Percentiles rank a stretch among this genome's conserved stretches.
These are phyloP conservation scores for Sitta europaea DNA, from an alignment of 2,113 vertebrate genomes.

Conservation along the genomic window DNA sequence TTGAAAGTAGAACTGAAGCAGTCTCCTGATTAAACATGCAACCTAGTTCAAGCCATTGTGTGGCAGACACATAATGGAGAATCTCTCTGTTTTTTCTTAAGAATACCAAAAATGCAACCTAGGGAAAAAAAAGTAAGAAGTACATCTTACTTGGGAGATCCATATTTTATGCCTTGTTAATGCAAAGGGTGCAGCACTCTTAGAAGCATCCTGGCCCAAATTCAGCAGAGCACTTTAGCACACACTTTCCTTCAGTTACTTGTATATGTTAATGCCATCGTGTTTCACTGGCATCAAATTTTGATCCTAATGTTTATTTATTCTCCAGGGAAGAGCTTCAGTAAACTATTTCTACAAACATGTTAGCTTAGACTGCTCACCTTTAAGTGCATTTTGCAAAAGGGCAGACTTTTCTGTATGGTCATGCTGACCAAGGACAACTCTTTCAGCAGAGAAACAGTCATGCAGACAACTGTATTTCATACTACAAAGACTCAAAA, in stretches of 20 bases:
- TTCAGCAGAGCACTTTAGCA: not conserved
- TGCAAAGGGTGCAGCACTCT: not conserved
- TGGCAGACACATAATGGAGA: not conserved
- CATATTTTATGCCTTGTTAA: not conserved
- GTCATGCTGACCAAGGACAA: not conserved
- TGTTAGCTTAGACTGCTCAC: not conserved
- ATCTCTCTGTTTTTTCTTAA: not conserved
- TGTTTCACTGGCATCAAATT: not conserved
- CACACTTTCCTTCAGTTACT: not conserved
- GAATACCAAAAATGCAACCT: not conserved
- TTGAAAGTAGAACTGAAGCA: not conserved
- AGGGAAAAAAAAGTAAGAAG: not conserved
- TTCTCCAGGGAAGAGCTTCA: not conserved
- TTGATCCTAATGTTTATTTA: not conserved
- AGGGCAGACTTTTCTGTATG: not conserved
- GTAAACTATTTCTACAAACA: not conserved
- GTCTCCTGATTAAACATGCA: not conserved
- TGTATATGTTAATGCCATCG: rapidly evolving
- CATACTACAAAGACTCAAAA: not conserved
- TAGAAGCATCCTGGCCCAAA: not conserved
- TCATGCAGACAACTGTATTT: not conserved
- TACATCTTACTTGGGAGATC: not conserved
- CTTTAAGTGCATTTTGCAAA: slow-evolving; percentile 1
- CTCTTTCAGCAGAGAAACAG: not conserved
- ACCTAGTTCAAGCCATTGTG: not conserved